Conservation (phyloP, 2,113 vertebrate species). For the Nycticryphes semicollaris region DNA sequence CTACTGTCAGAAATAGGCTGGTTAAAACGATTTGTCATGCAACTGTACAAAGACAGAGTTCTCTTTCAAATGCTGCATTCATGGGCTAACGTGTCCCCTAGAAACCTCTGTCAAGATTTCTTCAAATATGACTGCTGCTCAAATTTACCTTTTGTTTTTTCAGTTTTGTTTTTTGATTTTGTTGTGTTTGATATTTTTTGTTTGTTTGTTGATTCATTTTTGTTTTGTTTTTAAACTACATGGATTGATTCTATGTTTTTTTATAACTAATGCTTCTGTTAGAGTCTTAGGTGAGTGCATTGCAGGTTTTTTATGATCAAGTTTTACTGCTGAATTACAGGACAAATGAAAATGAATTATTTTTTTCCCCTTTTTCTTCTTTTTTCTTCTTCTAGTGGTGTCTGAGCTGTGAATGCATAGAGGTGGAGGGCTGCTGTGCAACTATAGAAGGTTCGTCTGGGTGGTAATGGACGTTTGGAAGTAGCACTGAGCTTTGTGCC, state of each 20-base stretch:
- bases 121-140: not conserved
- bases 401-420: not conserved
- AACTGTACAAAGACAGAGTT: not conserved
- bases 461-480: not conserved
- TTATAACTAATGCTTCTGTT: not conserved
- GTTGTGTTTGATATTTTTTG: not conserved
- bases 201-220: not conserved
- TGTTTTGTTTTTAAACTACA: not conserved
- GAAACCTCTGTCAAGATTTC: not conserved
- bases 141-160: not conserved
- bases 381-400: not conserved
- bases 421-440: not conserved
- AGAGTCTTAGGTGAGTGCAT: not conserved
- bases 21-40: not conserved
- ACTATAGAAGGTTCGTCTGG: not conserved
- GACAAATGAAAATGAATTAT: not conserved
- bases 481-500: not conserved
- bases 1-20: not conserved
- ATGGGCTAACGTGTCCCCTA: not conserved
- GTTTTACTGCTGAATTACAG: not conserved
- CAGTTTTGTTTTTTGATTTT: not conserved
- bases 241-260: not conserved
- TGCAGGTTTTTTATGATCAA: not conserved
- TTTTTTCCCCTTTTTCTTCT: not conserved
- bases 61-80: not conserved